phyloP scores from a whole-genome alignment of 1,140 invertebrate genomes.

The Drosophila leontia region DNA sequence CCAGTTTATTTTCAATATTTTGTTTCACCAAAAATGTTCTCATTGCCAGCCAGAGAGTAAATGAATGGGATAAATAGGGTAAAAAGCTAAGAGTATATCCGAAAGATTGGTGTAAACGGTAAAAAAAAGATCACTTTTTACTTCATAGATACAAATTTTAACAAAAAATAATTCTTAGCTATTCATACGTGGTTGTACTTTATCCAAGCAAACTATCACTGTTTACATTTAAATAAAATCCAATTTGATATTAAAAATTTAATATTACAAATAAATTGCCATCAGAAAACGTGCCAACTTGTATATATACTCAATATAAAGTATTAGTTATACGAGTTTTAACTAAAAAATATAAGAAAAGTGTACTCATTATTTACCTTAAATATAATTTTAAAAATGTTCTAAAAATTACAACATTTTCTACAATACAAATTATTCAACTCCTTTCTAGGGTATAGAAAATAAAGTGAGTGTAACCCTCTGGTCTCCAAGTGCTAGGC shows the following conservation, averaged over 20 bases:
- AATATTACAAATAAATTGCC: too few relatives aligned
- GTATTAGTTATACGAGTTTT: background rate
- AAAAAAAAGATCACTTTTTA: background rate
- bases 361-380: background rate
- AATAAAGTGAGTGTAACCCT: slow-evolving; percentile 43
- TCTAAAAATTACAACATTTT: too few relatives aligned
- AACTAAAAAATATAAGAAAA: background rate
- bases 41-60: slow-evolving; percentile 32
- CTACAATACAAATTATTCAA: background rate
- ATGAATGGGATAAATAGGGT: background rate
- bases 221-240: too few relatives aligned
- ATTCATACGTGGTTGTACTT: too few relatives aligned
- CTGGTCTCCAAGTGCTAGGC: slow-evolving; percentile 41
- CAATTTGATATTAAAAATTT: too few relatives aligned
- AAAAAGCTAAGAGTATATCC: slow-evolving; percentile 5
- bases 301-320: background rate
- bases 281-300: too few relatives aligned
- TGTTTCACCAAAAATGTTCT: slow-evolving; percentile 65
- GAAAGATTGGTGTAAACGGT: too few relatives aligned
- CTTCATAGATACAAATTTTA: background rate
- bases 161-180: too few relatives aligned
- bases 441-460: slow-evolving; percentile 11
- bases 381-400: background rate
- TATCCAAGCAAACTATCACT: too few relatives aligned
- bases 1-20: slow-evolving; percentile 76